These are phyloP conservation scores for Brachyhypopomus gauderio DNA, from an alignment of 2,113 vertebrate species.

Conservation along the genomic window DNA sequence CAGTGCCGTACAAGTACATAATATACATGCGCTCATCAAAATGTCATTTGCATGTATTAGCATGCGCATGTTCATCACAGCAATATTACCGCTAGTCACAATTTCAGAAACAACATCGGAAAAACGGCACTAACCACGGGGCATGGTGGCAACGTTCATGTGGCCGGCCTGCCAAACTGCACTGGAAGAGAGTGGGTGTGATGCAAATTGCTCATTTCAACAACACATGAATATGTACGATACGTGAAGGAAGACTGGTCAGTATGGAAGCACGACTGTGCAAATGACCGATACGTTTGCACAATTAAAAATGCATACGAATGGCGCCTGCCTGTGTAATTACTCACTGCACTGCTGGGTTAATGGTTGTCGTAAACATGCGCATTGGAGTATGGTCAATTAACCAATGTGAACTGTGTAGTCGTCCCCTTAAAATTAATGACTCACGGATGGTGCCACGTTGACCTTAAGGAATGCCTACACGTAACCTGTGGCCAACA, in stretches of 20 bases:
- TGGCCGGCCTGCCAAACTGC: background rate
- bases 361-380: background rate
- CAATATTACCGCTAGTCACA: no score
- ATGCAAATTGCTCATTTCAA: background rate
- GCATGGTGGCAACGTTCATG: background rate
- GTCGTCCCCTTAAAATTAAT: background rate
- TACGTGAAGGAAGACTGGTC: background rate
- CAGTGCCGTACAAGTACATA: no score
- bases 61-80: no score
- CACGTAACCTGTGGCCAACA: background rate
- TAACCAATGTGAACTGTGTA: background rate
- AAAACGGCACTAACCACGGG: no score
- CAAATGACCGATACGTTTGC: conserved; percentile 1
- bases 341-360: background rate
- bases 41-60: no score
- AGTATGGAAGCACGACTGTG: background rate
- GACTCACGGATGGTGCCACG: background rate
- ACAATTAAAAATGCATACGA: conserved; percentile 9
- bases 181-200: background rate
- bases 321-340: background rate
- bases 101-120: no score
- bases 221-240: conserved; percentile 5
- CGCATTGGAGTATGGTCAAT: background rate
- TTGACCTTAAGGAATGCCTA: no score
- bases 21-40: no score